Base-by-base conservation (phyloP, 2,888 invertebrate genomes). In the Xestia c-nigrum region DNA sequence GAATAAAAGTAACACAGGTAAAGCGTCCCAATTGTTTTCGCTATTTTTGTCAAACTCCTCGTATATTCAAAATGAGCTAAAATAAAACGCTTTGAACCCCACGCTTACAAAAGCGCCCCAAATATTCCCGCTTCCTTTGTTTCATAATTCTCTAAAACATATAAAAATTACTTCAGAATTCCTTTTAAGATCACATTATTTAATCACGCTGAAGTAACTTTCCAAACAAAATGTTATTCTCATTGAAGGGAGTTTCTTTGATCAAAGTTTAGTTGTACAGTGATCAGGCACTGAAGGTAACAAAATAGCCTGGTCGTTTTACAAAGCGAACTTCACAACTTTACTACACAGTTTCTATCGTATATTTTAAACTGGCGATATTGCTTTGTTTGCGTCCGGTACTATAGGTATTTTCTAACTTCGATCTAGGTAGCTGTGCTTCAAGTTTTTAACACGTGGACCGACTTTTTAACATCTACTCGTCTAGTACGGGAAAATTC, bases 271-370 rank as follows among this genome's bases (percentile, higher is more conserved):
- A 61, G 77, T 59, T 65, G 64, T 68, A 70, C 63, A 67, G 55
- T 83, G 77, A 81, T 84, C 78, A 85, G 76, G 59, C 68, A 63
- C 57, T 24, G 64, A 47, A 66, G 55, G 72, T 67, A 78, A 83
- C 81, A 61, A 76, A 75, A 83, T 73, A 67, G 77, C 68, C 59
- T 16, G 74, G 19, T 87, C 78, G 46, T 50, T 64, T 87, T 87
- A 80, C 87, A 87, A 87, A 85, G 81, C 64, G 64, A 63, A 78
- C 59, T 84, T 84, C 50, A 72, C 43, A 74, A 78, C 57, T 88
- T 78, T 65, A 55, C n/a, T 72, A 55, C 4, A 72, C 5, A 74
- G 69, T 64, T 78, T 55, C 16, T 59, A 59, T 24, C 40, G 55
- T 70, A 76, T 77, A 68, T 74, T 77, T 74, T 59, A 67, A 52